Evolutionary conservation across 2,888 invertebrate genomes (phyloP).

Genomic region (Emmelina monodactyla): DNA sequence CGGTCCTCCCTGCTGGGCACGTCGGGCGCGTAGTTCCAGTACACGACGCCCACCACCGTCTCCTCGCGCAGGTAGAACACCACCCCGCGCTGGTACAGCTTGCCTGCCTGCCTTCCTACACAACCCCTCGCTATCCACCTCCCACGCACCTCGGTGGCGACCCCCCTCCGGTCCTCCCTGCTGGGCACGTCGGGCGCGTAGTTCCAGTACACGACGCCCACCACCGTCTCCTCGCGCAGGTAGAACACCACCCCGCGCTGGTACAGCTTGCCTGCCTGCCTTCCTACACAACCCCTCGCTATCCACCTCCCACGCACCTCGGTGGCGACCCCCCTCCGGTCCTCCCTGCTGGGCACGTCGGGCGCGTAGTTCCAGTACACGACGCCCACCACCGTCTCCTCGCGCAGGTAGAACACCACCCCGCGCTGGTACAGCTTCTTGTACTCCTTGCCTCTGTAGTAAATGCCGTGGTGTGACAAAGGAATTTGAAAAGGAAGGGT

Average conservation of each 20-base stretch:
- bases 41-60: conserved; percentile 41
- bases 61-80: conserved; percentile 50
- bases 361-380: conserved; percentile 50
- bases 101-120: too few relatives aligned
- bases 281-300: too few relatives aligned
- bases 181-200: conserved; percentile 41
- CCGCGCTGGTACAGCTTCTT: conserved; percentile 53
- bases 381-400: conserved; percentile 45
- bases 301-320: too few relatives aligned
- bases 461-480: too few relatives aligned
- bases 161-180: too few relatives aligned
- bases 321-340: conserved; percentile 34
- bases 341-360: conserved; percentile 36
- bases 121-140: too few relatives aligned
- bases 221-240: conserved; percentile 42
- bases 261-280: too few relatives aligned
- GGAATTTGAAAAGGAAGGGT: too few relatives aligned
- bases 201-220: conserved; percentile 52
- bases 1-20: conserved; percentile 38
- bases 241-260: conserved; percentile 49
- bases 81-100: conserved; percentile 46
- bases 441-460: too few relatives aligned
- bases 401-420: conserved; percentile 44
- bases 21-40: conserved; percentile 48
- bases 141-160: conserved; percentile 51